These are phyloP conservation scores for Eretmodus cyanostictus DNA, from an alignment of 2,113 vertebrate genomes.

Conservation along the genomic window DNA sequence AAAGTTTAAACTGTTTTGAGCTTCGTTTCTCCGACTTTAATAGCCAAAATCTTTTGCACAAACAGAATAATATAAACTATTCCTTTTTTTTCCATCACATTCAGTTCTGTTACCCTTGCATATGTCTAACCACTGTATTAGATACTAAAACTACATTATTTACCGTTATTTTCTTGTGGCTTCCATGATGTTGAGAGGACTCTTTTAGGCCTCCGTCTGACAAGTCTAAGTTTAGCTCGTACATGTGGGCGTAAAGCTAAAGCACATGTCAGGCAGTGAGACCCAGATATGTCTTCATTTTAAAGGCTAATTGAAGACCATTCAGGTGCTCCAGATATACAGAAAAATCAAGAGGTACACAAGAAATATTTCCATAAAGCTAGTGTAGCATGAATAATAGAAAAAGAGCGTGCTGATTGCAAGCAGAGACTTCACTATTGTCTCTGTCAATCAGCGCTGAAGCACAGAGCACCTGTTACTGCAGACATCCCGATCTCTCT, in stretches of 20 bases:
- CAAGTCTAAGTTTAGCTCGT: constrained; percentile 23
- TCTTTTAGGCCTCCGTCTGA: not conserved
- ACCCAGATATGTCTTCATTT: not conserved
- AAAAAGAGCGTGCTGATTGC: not conserved
- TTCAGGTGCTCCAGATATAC: not conserved
- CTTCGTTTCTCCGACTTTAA: not conserved
- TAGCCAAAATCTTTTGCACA: not conserved
- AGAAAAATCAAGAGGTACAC: not conserved
- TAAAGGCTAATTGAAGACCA: not conserved
- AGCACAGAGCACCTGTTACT: constrained; percentile 34
- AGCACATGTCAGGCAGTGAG: not conserved
- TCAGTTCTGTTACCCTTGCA: not conserved
- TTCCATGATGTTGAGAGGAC: constrained; percentile 3
- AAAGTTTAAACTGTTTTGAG: not conserved
- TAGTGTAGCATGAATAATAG: not conserved
- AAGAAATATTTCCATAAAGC: not conserved
- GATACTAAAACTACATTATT: not conserved
- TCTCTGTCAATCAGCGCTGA: not conserved
- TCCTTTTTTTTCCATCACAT: not conserved
- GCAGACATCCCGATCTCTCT: constrained; percentile 1
- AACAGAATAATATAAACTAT: not conserved
- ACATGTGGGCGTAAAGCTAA: not conserved
- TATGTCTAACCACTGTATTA: not conserved
- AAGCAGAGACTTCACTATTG: not conserved
- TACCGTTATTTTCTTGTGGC: not conserved